Evolutionary conservation across 2,113 vertebrate species (phyloP).

Genomic region (Xiphias gladius): DNA sequence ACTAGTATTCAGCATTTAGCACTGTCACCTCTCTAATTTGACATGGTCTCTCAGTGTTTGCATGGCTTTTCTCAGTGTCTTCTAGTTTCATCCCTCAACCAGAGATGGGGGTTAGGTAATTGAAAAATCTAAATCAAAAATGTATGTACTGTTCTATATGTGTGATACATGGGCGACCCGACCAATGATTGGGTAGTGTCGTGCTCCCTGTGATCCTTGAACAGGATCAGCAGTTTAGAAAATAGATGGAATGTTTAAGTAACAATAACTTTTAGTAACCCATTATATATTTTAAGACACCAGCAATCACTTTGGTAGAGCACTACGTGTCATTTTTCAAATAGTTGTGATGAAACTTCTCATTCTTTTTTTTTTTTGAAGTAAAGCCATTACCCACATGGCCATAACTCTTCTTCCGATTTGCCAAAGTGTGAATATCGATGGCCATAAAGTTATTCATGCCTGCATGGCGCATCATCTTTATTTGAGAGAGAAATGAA

Average conservation of each 20-base stretch:
- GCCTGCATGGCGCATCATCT: constrained; percentile 69
- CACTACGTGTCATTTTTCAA: constrained; percentile 36
- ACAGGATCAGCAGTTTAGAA: neutral
- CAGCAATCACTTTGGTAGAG: constrained; percentile 40
- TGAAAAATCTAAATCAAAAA: neutral
- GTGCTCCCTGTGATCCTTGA: neutral
- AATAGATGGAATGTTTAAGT: constrained; percentile 23
- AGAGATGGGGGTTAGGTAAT: neutral
- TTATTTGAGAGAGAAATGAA: constrained; percentile 78
- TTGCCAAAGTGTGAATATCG: constrained; percentile 79
- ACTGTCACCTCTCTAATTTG: no score
- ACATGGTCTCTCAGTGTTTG: neutral
- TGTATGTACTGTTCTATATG: neutral
- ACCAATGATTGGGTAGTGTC: neutral
- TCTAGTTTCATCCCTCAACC: neutral
- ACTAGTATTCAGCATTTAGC: no score
- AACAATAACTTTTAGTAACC: constrained; percentile 1
- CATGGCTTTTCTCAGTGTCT: neutral
- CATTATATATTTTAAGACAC: constrained; percentile 28
- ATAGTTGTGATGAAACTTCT: constrained; percentile 35
- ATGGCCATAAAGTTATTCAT: constrained; percentile 76
- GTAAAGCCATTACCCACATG: constrained; percentile 61
- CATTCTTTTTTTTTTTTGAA: neutral
- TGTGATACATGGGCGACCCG: neutral
- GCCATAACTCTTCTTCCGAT: constrained; percentile 73